Evolutionary conservation across 2,888 invertebrate genomes (phyloP).

Genomic region (Sminthurinus aureus): DNA sequence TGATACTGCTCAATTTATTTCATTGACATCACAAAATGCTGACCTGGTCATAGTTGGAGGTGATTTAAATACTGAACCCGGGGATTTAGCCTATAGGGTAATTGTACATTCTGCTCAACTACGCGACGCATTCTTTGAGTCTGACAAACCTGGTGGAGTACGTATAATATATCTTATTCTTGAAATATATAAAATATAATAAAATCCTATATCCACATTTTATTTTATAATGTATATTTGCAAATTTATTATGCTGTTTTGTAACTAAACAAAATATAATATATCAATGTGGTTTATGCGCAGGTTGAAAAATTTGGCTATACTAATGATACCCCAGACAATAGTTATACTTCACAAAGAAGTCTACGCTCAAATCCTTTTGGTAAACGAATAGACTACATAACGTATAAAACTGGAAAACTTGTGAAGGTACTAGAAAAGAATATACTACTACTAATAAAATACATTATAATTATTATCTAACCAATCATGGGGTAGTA

Average conservation of each 20-base stretch:
- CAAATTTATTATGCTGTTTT: neutral
- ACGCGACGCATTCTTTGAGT: slow-evolving; percentile 55
- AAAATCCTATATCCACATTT: neutral
- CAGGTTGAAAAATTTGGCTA: slow-evolving; percentile 65
- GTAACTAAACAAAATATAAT: slow-evolving; percentile 2
- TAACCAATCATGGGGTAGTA: too few relatives aligned
- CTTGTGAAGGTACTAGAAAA: slow-evolving; percentile 47
- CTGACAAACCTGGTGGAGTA: slow-evolving; percentile 43
- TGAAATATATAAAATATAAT: neutral
- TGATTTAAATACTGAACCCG: slow-evolving; percentile 91
- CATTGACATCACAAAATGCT: slow-evolving; percentile 78
- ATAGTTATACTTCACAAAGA: slow-evolving; percentile 77
- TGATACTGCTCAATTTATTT: slow-evolving; percentile 93
- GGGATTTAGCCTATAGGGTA: slow-evolving; percentile 79
- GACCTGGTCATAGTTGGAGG: slow-evolving; percentile 90
- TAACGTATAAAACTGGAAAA: slow-evolving; percentile 71
- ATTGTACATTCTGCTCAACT: slow-evolving; percentile 62
- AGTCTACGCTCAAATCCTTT: slow-evolving; percentile 68
- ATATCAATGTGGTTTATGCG: slow-evolving; percentile 9
- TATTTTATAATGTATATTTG: slow-evolving; percentile 20
- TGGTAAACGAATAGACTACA: slow-evolving; percentile 93
- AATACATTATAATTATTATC: too few relatives aligned
- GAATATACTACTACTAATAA: neutral
- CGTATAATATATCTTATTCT: neutral
- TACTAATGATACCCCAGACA: slow-evolving; percentile 81